Base-by-base conservation (phyloP, 2,888 invertebrate species). In the Synergus laeviventris region DNA sequence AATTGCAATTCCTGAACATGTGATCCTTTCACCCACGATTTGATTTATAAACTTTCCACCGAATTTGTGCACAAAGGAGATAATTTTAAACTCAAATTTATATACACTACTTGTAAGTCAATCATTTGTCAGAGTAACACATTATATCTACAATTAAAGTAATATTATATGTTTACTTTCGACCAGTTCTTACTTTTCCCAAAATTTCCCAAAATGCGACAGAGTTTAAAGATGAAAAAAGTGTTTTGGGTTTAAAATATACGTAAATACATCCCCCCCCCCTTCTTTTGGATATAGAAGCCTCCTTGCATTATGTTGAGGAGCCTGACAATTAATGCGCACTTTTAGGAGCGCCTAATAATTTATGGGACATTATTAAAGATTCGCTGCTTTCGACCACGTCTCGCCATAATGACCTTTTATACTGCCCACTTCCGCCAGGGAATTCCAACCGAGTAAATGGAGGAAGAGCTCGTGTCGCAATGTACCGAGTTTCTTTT, bases 341-440 rank as follows among this genome's bases (percentile, higher is more conserved):
- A 31, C 45, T 31, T 70, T 70, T 70, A 49, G 49, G n/a, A 49
- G 31, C 12, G 18, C 24, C 16, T 70, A 49, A 49, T 49, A 70
- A 70, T 70, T 70, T 70, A 70, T 31, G 16, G 36, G 31, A 36
- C 31, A 49, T 49, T 70, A 70, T 70, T 70, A 54, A 70, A 70
- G 70, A 70, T 70, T 49, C 36, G 49, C 49, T 45, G 66, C 45
- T 45, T 70, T 70, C 66, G 24, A 16, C 31, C 16, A 45, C 45
- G 66, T 66, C 66, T 42, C 24, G 66, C n/a, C 66, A 66, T 66
- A 70, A 70, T 70, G 49, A 70, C n/a, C 70, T 70, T 49, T 70
- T 70, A 70, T 70, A 70, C 49, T 70, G n/a, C 45, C 49, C 70
- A 70, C 31, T 70, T 70, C 70, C 70, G 49, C 70, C 31, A 31